A percentile compares a stretch with the other conserved stretches of the same genome.
These are phyloP conservation scores for Sycophila texana DNA, from an alignment of 2,888 invertebrate genomes.

Conservation along the genomic window DNA sequence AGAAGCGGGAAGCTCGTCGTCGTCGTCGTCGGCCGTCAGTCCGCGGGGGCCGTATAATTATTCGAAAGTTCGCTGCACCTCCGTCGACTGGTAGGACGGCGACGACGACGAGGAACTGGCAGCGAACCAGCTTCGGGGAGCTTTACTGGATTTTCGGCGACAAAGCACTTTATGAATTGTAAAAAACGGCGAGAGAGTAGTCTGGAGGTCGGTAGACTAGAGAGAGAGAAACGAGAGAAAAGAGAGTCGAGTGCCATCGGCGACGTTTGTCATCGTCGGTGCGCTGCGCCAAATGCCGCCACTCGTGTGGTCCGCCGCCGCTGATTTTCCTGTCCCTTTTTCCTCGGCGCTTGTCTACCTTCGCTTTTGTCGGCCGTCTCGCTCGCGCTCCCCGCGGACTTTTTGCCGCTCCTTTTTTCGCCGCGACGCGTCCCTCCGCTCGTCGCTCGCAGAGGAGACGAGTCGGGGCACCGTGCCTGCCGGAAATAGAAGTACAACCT, in stretches of 20 bases:
- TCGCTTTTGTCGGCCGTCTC: slow-evolving; percentile 48
- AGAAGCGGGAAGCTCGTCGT: neutral
- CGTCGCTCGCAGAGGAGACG: neutral
- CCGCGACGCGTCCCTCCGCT: slow-evolving; percentile 1
- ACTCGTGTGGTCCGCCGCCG: slow-evolving; percentile 59
- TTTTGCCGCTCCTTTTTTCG: slow-evolving; percentile 46
- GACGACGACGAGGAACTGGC: slow-evolving; percentile 56
- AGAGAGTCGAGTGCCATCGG: slow-evolving; percentile 51
- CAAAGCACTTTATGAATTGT: slow-evolving; percentile 69
- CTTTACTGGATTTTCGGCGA: slow-evolving; percentile 64
- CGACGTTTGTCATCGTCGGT: slow-evolving; percentile 54
- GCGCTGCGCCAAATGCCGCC: slow-evolving; percentile 38
- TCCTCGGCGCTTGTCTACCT: slow-evolving; percentile 39
- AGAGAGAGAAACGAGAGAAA: slow-evolving; percentile 20
- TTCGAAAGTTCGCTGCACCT: slow-evolving; percentile 9
- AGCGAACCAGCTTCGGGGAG: slow-evolving; percentile 59
- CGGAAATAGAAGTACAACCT: slow-evolving; percentile 60
- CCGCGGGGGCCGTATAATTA: slow-evolving; percentile 31
- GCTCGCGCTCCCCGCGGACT: slow-evolving; percentile 46
- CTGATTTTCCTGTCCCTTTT: slow-evolving; percentile 43
- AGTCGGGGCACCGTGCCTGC: slow-evolving; percentile 28
- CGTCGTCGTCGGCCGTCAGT: slow-evolving; percentile 4
- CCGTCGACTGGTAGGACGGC: neutral
- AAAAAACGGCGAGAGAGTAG: slow-evolving; percentile 58
- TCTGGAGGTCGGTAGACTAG: neutral